These are phyloP conservation scores for Leuctra nigra DNA, from an alignment of 2,888 invertebrate species.

Conservation along the genomic window DNA sequence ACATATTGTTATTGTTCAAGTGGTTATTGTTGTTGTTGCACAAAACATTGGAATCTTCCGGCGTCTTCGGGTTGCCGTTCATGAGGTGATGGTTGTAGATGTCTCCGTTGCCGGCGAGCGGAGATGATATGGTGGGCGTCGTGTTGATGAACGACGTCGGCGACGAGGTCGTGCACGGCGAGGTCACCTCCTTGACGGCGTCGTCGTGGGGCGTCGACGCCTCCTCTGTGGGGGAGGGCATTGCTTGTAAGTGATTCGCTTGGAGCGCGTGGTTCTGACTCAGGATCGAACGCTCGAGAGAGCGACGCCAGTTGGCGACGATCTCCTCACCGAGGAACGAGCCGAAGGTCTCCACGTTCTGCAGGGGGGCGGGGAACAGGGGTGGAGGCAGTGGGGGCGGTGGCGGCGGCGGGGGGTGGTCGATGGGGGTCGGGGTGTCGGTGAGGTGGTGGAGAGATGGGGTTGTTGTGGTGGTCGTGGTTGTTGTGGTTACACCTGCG, in stretches of 20 bases:
- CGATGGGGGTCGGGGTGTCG: conserved; percentile 26
- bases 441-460: conserved; percentile 22
- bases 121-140: conserved; percentile 26
- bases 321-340: conserved; percentile 74
- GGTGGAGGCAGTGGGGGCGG: conserved; percentile 39
- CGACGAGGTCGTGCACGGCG: conserved; percentile 32
- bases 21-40: conserved; percentile 40
- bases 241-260: conserved; percentile 38
- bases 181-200: conserved; percentile 43
- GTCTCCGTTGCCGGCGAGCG: conserved; percentile 22
- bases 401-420: conserved; percentile 27
- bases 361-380: conserved; percentile 50
- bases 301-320: conserved; percentile 70
- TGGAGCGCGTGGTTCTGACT: conserved; percentile 36
- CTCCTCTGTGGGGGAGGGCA: conserved; percentile 39
- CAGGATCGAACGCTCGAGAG: conserved; percentile 50
- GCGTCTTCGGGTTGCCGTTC: conserved; percentile 47
- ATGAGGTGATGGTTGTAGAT: conserved; percentile 32
- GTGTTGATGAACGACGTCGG: conserved; percentile 36
- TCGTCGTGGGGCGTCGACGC: conserved; percentile 49
- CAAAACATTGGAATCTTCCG: conserved; percentile 39
- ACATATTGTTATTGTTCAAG: conserved; percentile 30
- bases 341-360: conserved; percentile 65
- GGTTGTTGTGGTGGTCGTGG: conserved; percentile 25
- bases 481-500: conserved; percentile 25